Evolutionary conservation across 2,113 vertebrate genomes (phyloP), one percentile per base, ranked within the genome.

Genomic region (Lucifuga dentata): DNA sequence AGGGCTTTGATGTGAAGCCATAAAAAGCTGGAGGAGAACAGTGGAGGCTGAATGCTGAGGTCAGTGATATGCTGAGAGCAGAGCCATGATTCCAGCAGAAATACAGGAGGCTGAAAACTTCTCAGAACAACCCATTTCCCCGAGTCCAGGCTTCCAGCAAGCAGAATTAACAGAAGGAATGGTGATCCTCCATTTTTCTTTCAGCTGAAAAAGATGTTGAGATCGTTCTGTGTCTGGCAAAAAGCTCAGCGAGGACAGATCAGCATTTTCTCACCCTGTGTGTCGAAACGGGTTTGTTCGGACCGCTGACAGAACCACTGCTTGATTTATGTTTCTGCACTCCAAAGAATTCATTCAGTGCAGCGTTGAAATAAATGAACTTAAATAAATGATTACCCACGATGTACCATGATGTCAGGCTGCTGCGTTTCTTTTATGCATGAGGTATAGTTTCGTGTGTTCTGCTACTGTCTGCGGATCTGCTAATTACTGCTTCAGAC

Each of bases 1-100:
- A 75, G 63, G 50, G 71, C 88, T 91, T 91, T 90, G 86, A 91
- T 89, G 84, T 88, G 40, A 38, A 55, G 81, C 84, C 79, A 87
- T 87, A 77, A 90, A 87, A 58, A 29, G 64, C 59, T 35, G 43
- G 6, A 44, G 39, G 51, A 35, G 53, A 56, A 60, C 26, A 4
- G 84, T 74, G 81, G 72, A 80, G 52, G 80, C 64, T 38, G 64
- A 69, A 36, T 59, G 62, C 80, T 88, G 63, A 70, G 62, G 71
- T 75, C 45, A 5, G 52, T 36, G 62, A 51, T 59, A 39, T 36
- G 39, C 32, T 74, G n/a, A 13, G 49, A 45, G 49, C 69, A 63
- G 32, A 56, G 38, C 1, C 0, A 19, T 19, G 24, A 33, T 32
- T 32, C 38, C 46, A 60, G 26, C 76, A 81, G 74, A 86, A 81